Evolutionary conservation across 2,888 invertebrate species (phyloP), one percentile per base, ranked within the genome.

Genomic region (Conchocele bisecta): DNA sequence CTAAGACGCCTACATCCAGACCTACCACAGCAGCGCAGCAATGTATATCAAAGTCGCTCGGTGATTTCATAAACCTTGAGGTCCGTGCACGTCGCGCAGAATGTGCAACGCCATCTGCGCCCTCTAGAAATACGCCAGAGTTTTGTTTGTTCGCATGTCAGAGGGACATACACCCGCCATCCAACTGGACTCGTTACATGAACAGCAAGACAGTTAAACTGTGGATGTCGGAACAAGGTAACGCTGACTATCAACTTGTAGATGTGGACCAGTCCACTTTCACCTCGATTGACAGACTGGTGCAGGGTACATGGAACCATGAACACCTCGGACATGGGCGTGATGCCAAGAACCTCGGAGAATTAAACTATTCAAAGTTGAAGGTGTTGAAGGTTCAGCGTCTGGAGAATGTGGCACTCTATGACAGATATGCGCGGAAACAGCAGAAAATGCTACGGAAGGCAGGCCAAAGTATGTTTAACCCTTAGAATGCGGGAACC

Each of bases 361-460:
- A 64, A 2, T 37, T 79, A 1, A 46, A 41, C 9, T 76, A 61
- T 56, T 68, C 53, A 24, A 42, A 13, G n/a, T 44, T 84, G 13
- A 75, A 83, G 59, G 79, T 87, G 3, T 74, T 63, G 1, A 78
- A 81, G 39, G 73, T 87, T 26, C 68, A 86, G 33, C 63, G 87
- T 26, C 51, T 87, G 24, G 87, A 87, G 51, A 83, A 87, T 60
- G 56, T 79, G n/a, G 54, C 67, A 15, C 33, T 84, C 15, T 87
- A 80, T 75, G 75, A 77, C 42, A 64, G 57, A 28, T 87, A 86
- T 44, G 44, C 51, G 4, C 66, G 72, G 22, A 68, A 63, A 13
- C 70, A 82, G 24, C 76, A 80, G 37, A 22, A 60, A 3, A 24
- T 84, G 26, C 77, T 86, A 44, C 70, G 75, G 28, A 75, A 79